Evolutionary conservation across 2,888 invertebrate genomes (phyloP), one percentile per base, ranked within the genome.

Genomic region (Chrysolina oricalcia): DNA sequence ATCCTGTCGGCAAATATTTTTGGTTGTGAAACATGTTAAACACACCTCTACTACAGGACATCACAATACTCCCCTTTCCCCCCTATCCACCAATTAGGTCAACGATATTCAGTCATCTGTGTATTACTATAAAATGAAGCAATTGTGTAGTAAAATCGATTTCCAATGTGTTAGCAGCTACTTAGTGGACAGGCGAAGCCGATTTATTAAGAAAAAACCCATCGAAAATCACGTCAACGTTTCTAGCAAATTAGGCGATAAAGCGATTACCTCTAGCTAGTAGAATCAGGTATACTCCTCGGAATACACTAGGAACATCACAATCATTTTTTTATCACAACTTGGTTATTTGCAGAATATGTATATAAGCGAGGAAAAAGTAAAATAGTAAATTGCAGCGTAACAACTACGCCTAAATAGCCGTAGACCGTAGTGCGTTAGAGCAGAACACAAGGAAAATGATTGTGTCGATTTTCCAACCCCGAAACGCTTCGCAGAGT

Each of bases 391-490:
- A 65, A 79, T 79, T 74, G 75, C 77, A 70, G 72, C 77, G 74
- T 59, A 59, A 59, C 75, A 77, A 77, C 77, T 79, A 73, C 76
- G 59, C 50, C 70, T 70, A 68, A 74, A 76, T 48, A 21, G 62
- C 70, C 71, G 75, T 73, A 68, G 72, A 41, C 59, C 71, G 79
- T 81, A 79, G 79, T 81, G 80, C 80, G 78, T 80, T 74, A 75
- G 65, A 69, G 71, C 72, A 73, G 73, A 77, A 72, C 66, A 81
- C 80, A 64, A 27, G 69, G 75, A 72, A 72, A 74, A 74, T 74
- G 59, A 59, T 59, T 59, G 74, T 70, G 84, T 84, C 84, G 84
- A 84, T 84, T 83, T 83, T 82, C 81, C 80, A 79, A 82, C 83
- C 82, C 81, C 82, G 81, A 78, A 80, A 81, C 79, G 80, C 72